Percentiles rank a stretch among this genome's conserved stretches.
These are phyloP conservation scores for Otus sunia DNA, from an alignment of 2,113 vertebrate genomes.

Conservation along the genomic window DNA sequence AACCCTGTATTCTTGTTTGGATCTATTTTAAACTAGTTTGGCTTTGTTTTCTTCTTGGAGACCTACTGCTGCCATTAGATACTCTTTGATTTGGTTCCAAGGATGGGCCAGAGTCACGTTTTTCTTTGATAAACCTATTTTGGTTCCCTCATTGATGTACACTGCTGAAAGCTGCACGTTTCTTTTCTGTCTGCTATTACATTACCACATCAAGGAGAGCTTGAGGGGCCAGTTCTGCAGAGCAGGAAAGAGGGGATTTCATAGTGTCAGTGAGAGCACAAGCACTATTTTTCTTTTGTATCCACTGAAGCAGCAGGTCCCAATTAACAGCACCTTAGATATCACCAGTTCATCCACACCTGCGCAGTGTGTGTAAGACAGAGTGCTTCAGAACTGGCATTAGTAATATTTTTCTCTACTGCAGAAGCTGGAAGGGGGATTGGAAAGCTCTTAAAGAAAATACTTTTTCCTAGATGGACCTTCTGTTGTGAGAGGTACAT, in stretches of 20 bases:
- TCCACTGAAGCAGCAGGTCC: neutral
- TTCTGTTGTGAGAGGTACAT: neutral
- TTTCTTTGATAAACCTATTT: slow-evolving; percentile 35
- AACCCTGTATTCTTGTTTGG: neutral
- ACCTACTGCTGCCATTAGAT: neutral
- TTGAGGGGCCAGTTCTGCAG: neutral
- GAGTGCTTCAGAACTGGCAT: neutral
- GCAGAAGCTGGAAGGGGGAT: neutral
- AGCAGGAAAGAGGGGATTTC: neutral
- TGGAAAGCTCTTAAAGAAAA: neutral
- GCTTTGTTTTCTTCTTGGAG: slow-evolving; percentile 34
- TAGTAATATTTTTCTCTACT: neutral
- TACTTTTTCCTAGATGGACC: neutral
- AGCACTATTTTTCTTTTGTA: neutral
- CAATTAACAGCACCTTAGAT: neutral
- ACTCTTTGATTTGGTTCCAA: slow-evolving; percentile 47
- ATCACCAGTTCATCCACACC: neutral
- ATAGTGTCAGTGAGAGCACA: neutral
- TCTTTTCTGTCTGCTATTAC: neutral
- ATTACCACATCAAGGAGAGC: neutral
- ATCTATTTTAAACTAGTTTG: slow-evolving; percentile 36
- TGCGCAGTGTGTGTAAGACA: neutral
- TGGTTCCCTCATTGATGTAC: neutral
- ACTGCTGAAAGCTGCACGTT: neutral
- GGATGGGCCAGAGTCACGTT: slow-evolving; percentile 41